Base-by-base conservation (phyloP, 2,888 invertebrate genomes). In the Sepioteuthis lessoniana region DNA sequence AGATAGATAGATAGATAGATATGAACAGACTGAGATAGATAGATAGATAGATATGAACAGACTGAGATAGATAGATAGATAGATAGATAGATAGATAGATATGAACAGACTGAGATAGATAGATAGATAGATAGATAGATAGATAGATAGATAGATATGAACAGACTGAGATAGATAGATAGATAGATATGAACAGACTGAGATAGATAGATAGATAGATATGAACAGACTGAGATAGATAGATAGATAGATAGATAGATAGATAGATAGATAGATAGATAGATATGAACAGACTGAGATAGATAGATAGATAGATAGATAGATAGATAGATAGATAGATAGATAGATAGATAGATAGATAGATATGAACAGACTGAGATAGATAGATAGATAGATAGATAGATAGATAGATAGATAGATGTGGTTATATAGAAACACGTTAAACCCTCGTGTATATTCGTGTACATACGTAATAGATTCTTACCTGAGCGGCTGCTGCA, bases 321-420 rank as follows among this genome's bases (percentile, higher is more conserved):
- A 47, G 13, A 47, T 47, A 47, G 2, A 47, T 19, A 47, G 16
- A 47, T 19, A 19, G 2, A 47, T 19, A 47, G 2, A 47, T 47
- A 47, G 2, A 47, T 19, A 16, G 2, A 16, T 19, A 16, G 2
- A 16, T 90, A 31, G 13, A 16, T 90, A 16, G 13, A 16, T 90
- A 31, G 13, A 31, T 90, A 31, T 90, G 1, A 21, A 31, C 28
- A 90, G n/a, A 90, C n/a, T n/a, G n/a, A 90, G n/a, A 90, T 90
- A 90, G n/a, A 90, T 90, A 35, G 16, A 90, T 90, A 90, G n/a
- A 90, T 90, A 90, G 35, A 90, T 90, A 90, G n/a, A 90, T 90
- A 90, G n/a, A 90, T 37, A 38, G 19, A 90, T 90, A 38, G 35
- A 90, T 90, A 35, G 13, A 90, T 90, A 47, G 47, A 47, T 47